Evolutionary conservation across 2,888 invertebrate genomes (phyloP).

Genomic region (Liodrosophila aerea): DNA sequence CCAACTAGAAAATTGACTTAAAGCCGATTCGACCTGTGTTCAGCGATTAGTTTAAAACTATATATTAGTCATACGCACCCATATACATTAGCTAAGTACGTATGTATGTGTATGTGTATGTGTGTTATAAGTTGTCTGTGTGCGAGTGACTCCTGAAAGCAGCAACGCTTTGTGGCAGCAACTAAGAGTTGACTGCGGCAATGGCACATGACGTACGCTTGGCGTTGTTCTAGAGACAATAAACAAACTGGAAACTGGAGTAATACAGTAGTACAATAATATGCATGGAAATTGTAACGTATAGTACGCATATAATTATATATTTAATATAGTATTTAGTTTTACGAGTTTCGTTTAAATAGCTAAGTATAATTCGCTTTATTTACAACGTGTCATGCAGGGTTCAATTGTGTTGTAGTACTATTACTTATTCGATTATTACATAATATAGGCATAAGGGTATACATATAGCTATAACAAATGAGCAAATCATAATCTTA

Average conservation of each 20-base stretch:
- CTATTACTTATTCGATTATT: slow-evolving; percentile 42
- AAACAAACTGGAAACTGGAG: not conserved
- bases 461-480: slow-evolving; percentile 33
- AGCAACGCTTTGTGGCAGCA: slow-evolving; percentile 28
- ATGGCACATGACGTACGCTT: slow-evolving; percentile 40
- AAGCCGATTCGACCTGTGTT: slow-evolving; percentile 35
- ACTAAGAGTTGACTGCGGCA: slow-evolving; percentile 23
- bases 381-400: slow-evolving; percentile 55
- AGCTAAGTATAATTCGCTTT: slow-evolving; percentile 51
- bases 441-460: slow-evolving; percentile 43
- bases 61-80: slow-evolving; percentile 1
- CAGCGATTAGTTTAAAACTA: slow-evolving; percentile 17
- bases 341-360: slow-evolving; percentile 18
- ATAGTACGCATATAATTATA: too few relatives aligned
- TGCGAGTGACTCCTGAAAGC: slow-evolving; percentile 22
- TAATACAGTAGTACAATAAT: too few relatives aligned
- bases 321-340: not conserved
- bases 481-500: slow-evolving; percentile 48
- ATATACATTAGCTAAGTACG: slow-evolving; percentile 12
- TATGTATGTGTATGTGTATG: slow-evolving; percentile 11
- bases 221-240: slow-evolving; percentile 15
- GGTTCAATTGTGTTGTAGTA: slow-evolving; percentile 19
- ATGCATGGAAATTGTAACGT: too few relatives aligned
- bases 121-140: slow-evolving; percentile 6
- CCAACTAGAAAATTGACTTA: slow-evolving; percentile 49